Conservation (phyloP, 37 sponge, comb jelly and placozoan species). For the Chondrilla cf. caribensis region DNA sequence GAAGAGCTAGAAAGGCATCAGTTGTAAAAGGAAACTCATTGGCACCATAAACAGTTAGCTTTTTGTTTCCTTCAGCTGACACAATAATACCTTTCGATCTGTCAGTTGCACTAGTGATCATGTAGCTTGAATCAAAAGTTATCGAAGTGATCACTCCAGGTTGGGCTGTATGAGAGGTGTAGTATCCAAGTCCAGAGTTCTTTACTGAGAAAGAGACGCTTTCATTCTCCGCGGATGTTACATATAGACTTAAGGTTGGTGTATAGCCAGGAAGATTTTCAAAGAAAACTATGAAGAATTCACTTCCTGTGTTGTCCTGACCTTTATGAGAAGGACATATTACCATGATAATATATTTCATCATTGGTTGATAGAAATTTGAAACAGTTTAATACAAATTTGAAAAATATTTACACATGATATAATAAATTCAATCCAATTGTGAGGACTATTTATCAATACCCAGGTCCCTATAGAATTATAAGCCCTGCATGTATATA, state of each 20-base stretch:
- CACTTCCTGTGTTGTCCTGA: not conserved
- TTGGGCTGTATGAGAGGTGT: not conserved
- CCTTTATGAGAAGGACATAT: too few relatives aligned
- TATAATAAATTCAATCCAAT: too few relatives aligned
- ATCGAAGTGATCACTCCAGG: not conserved
- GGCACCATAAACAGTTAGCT: conserved; percentile 41
- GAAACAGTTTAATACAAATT: too few relatives aligned
- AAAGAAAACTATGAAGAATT: not conserved
- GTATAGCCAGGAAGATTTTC: not conserved
- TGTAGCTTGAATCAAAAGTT: not conserved
- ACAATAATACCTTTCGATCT: conserved; percentile 7
- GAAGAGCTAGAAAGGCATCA: conserved; percentile 62
- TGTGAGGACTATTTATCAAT: too few relatives aligned
- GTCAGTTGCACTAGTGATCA: not conserved
- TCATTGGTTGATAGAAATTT: too few relatives aligned
- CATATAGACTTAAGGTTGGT: not conserved
- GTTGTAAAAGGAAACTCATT: conserved; percentile 13
- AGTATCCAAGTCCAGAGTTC: not conserved
- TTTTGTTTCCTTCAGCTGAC: not conserved
- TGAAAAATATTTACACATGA: too few relatives aligned
- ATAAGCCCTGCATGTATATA: too few relatives aligned
- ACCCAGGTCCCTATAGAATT: too few relatives aligned
- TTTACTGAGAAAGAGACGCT: not conserved
- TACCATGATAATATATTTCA: too few relatives aligned
- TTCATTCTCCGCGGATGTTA: not conserved